A percentile compares a stretch with the other conserved stretches of the same genome.
These are phyloP conservation scores for Agrotis clavis DNA, from an alignment of 2,888 invertebrate genomes.

Conservation along the genomic window DNA sequence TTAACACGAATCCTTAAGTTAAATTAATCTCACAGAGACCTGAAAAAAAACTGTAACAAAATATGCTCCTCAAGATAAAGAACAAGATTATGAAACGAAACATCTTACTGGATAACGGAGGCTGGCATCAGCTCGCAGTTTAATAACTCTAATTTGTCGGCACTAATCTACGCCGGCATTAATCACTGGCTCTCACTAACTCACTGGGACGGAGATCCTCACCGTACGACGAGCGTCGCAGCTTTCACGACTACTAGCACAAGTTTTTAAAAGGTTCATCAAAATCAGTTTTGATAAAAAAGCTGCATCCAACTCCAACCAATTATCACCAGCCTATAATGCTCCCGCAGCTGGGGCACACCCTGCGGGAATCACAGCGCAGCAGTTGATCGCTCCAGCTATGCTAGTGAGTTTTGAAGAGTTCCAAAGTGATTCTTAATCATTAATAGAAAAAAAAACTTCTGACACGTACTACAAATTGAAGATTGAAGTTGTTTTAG, in stretches of 20 bases:
- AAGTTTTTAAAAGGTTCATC: no score
- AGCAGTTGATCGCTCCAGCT: no score
- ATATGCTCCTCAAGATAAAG: slow-evolving; percentile 6
- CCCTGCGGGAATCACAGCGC: no score
- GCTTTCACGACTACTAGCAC: no score
- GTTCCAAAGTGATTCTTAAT: background rate
- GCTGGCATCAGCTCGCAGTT: slow-evolving; percentile 25
- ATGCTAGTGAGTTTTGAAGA: no score
- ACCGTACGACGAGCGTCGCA: background rate
- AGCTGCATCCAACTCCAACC: no score
- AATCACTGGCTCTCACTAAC: slow-evolving; percentile 26
- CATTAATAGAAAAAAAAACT: background rate
- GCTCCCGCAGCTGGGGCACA: no score
- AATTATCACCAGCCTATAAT: no score
- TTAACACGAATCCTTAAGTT: background rate
- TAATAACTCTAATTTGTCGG: slow-evolving; percentile 52
- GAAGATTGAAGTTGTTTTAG: no score
- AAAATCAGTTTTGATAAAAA: no score
- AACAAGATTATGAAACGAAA: slow-evolving; percentile 1
- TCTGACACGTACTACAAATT: background rate
- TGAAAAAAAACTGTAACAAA: background rate
- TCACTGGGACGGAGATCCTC: background rate
- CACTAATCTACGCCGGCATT: slow-evolving; percentile 41
- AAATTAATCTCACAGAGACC: background rate
- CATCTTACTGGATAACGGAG: background rate